phyloP scores from a whole-genome alignment of 2,888 invertebrate species.

The Cyclophora albipunctata region DNA sequence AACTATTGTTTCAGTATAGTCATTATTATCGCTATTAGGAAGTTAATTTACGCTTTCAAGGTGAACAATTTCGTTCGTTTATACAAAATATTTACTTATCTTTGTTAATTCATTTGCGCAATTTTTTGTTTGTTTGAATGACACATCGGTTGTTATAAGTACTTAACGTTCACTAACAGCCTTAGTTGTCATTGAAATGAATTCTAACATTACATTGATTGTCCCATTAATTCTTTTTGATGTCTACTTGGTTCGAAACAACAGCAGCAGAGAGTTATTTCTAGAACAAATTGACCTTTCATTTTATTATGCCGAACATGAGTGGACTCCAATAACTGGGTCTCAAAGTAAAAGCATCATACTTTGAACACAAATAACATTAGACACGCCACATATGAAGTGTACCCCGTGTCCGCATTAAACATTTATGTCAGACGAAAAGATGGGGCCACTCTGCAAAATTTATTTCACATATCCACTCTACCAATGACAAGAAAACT shows the following conservation, averaged over 20 bases:
- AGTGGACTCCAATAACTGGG: slow-evolving; percentile 21
- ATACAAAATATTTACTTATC: slow-evolving; percentile 19
- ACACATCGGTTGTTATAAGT: too few species aligned
- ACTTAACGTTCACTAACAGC: too few species aligned
- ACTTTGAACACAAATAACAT: slow-evolving; percentile 58
- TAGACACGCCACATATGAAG: slow-evolving; percentile 68
- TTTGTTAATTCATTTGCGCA: slow-evolving; percentile 1
- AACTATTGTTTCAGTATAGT: slow-evolving; percentile 70
- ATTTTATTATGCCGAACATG: slow-evolving; percentile 21
- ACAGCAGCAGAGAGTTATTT: too few species aligned
- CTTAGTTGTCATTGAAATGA: too few species aligned
- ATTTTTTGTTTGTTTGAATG: background rate
- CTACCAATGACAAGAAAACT: slow-evolving; percentile 75
- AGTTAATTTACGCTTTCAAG: slow-evolving; percentile 65
- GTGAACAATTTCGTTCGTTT: slow-evolving; percentile 39
- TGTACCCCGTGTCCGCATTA: slow-evolving; percentile 66
- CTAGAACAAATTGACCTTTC: background rate
- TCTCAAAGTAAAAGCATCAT: slow-evolving; percentile 43
- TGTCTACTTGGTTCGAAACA: too few species aligned
- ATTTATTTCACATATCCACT: slow-evolving; percentile 75
- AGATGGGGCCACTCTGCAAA: slow-evolving; percentile 76
- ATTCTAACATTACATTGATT: too few species aligned
- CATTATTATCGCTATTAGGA: slow-evolving; percentile 67
- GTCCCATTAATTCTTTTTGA: too few species aligned
- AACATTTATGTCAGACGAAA: slow-evolving; percentile 73